A percentile compares a stretch with the other conserved stretches of the same genome.
phyloP scores from a whole-genome alignment of 2,888 invertebrate species.

The Hetaerina titia region DNA sequence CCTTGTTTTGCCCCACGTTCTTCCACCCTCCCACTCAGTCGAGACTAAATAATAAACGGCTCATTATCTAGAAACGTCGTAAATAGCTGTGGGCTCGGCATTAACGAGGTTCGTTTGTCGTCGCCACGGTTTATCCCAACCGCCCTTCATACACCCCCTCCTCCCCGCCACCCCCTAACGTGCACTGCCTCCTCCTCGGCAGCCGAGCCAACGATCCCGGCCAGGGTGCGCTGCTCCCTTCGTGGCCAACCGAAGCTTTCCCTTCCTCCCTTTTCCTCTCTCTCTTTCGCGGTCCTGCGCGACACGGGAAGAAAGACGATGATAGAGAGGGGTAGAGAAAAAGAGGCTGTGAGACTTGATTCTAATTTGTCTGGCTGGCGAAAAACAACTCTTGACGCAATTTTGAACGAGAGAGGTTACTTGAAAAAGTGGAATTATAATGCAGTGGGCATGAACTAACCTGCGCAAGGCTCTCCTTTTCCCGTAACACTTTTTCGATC shows the following conservation, averaged over 20 bases:
- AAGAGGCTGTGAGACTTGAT: too few relatives aligned
- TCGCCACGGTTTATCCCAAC: background rate
- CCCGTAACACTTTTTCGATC: background rate
- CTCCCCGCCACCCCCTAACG: background rate
- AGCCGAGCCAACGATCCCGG: too few relatives aligned
- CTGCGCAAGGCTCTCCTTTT: background rate
- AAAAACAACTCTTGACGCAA: too few relatives aligned
- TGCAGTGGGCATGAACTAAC: background rate
- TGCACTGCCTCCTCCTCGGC: background rate
- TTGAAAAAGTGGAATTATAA: too few relatives aligned
- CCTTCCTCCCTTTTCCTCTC: conserved; percentile 9
- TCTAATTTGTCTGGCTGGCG: too few relatives aligned
- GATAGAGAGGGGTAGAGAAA: too few relatives aligned
- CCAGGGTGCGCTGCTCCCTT: too few relatives aligned
- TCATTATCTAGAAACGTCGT: conserved; percentile 42
- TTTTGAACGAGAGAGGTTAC: too few relatives aligned
- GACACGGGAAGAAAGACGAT: too few relatives aligned
- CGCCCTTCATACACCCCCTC: background rate
- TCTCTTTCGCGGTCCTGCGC: too few relatives aligned
- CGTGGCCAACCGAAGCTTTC: background rate
- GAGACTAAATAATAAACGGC: conserved; percentile 38
- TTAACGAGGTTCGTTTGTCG: conserved; percentile 51
- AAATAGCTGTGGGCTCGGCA: conserved; percentile 6
- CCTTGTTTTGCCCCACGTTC: background rate
- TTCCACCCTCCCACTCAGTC: background rate